Percentiles rank a stretch among this genome's conserved stretches.
phyloP scores from a whole-genome alignment of 1,140 invertebrate genomes.

The Zaprionus ghesquierei region DNA sequence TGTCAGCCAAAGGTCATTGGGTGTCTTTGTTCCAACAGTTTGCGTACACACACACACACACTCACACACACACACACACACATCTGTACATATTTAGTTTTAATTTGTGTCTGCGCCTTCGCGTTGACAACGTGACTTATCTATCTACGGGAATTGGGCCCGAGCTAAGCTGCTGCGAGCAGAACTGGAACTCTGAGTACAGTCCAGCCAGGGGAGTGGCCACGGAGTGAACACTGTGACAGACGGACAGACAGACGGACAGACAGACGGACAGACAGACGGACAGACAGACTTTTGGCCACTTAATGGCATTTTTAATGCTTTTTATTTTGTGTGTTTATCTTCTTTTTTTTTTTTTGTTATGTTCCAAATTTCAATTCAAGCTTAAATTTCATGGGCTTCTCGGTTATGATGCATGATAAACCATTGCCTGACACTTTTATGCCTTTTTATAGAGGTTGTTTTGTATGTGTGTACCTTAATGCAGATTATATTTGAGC shows the following conservation, averaged over 20 bases:
- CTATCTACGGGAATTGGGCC: constrained; percentile 24
- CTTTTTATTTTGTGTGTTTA: constrained; percentile 2
- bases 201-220: not conserved
- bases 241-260: not conserved
- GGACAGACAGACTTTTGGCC: not conserved
- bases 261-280: not conserved
- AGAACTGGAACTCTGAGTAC: not conserved
- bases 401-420: not conserved
- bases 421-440: not conserved
- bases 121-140: constrained; percentile 43
- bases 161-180: not conserved
- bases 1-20: constrained; percentile 55
- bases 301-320: constrained; percentile 26
- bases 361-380: not conserved
- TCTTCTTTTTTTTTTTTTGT: too few species aligned
- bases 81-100: constrained; percentile 52
- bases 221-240: not conserved
- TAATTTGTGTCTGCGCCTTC: constrained; percentile 27
- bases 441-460: not conserved
- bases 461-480: not conserved
- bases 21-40: constrained; percentile 15
- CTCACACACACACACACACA: constrained; percentile 16
- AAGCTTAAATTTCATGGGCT: not conserved
- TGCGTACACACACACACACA: constrained; percentile 25
- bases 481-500: too few species aligned